phyloP scores from a whole-genome alignment of 2,797 vertebrate genomes.

The Eleutherodactylus coqui region DNA sequence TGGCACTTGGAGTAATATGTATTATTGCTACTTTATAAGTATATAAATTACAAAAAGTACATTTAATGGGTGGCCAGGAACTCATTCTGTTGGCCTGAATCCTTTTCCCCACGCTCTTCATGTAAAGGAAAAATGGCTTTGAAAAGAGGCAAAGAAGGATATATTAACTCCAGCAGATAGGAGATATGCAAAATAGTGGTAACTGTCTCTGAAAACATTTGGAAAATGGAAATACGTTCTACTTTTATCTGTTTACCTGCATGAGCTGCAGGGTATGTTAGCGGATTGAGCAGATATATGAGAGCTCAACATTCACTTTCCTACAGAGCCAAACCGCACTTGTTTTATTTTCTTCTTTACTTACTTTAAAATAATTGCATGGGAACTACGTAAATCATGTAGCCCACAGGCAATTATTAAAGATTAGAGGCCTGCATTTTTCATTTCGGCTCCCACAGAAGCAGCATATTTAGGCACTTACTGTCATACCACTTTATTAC shows the following conservation, averaged over 20 bases:
- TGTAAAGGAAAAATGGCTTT: conserved; percentile 27
- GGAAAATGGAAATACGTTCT: conserved; percentile 33
- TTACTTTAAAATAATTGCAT: conserved; percentile 51
- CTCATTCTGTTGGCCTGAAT: conserved; percentile 6
- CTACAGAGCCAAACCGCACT: conserved; percentile 11
- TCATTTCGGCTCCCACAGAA: conserved; percentile 32
- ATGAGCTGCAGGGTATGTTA: conserved; percentile 38
- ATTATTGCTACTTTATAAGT: neutral
- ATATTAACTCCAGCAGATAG: conserved; percentile 32
- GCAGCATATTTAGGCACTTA: conserved; percentile 48
- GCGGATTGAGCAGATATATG: conserved; percentile 46
- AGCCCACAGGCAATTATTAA: conserved; percentile 55
- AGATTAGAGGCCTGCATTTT: conserved; percentile 38
- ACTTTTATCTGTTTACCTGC: conserved; percentile 46
- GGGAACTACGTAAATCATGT: conserved; percentile 40
- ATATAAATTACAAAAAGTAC: conserved; percentile 19
- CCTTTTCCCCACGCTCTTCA: neutral
- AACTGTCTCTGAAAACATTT: conserved; percentile 49
- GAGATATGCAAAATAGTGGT: conserved; percentile 42
- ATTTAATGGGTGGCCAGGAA: neutral
- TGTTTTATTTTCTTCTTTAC: conserved; percentile 31
- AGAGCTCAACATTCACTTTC: conserved; percentile 15
- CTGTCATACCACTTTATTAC: conserved; percentile 39
- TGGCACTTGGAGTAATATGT: neutral
- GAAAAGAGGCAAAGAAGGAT: neutral